Base-by-base conservation (phyloP, 2,888 invertebrate genomes). In the Lamellibrachia columna region DNA sequence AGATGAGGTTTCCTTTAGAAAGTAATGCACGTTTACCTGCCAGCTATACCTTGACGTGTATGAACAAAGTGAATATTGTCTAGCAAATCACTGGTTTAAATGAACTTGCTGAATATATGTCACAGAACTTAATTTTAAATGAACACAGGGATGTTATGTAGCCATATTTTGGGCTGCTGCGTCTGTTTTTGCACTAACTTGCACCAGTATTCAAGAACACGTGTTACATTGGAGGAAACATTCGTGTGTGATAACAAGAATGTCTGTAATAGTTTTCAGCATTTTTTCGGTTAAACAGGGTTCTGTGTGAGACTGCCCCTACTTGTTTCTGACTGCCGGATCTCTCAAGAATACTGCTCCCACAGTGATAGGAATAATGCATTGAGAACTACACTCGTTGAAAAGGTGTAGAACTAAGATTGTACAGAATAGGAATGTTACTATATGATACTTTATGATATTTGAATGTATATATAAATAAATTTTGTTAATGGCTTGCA, bases 381-480 rank as follows among this genome's bases (percentile, higher is more conserved):
- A 75, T 75, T 75, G 75, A 75, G 75, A 75, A 75, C 75, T 75
- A 75, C 75, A 75, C 75, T 75, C n/a, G 75, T 22, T 6, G 75
- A 75, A 75, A 15, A 75, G 75, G 75, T 75, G 75, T 75, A 4
- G 75, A 75, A 75, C 75, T 75, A 75, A 75, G 75, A 75, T 15
- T 75, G 75, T 75, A 75, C 75, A 75, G 75, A 75, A 75, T 75
- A 75, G 75, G 75, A 75, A 75, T 75, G 75, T 75, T 75, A 75
- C 75, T 75, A 75, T 75, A 75, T 75, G n/a, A 40, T 40, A 75
- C 75, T 75, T 75, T 22, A 75, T 22, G 75, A 75, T 75, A 75
- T 75, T 75, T 75, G 75, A 75, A 75, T 75, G 75, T 75, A 75
- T 75, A 75, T 75, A 75, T 75, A 75, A 75, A 75, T 75, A 75